Evolutionary conservation across 2,113 vertebrate species (phyloP).

Genomic region (Piliocolobus tephrosceles): DNA sequence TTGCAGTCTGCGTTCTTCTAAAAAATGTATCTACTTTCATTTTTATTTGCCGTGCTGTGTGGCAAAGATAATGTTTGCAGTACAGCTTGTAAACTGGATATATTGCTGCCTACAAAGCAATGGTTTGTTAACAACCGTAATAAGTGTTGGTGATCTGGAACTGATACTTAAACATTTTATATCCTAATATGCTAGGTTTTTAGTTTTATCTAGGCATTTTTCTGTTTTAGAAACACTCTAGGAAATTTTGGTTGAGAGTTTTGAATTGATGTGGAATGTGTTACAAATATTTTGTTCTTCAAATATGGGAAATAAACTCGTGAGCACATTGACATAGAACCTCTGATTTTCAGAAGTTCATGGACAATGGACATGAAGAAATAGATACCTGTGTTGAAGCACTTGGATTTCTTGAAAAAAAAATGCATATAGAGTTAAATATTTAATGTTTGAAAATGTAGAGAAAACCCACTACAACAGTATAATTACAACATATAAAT

Average conservation of each 20-base stretch:
- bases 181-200: no score
- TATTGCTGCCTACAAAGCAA: background rate
- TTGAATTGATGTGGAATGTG: background rate
- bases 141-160: background rate
- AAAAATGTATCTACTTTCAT: background rate
- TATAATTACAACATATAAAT: background rate
- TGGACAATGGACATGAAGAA: rapidly evolving
- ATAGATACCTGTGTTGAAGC: rapidly evolving
- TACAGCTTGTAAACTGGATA: background rate
- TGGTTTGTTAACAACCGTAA: rapidly evolving
- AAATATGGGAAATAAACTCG: background rate
- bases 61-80: background rate
- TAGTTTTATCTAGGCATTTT: background rate
- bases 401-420: background rate
- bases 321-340: background rate
- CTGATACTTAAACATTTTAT: background rate
- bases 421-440: background rate
- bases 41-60: background rate
- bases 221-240: background rate
- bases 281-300: background rate
- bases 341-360: background rate
- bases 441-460: background rate
- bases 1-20: background rate
- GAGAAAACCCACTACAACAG: background rate
- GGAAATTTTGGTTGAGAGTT: background rate